Conservation (phyloP, 1,140 invertebrate genomes). For the Bombus sylvicola region DNA sequence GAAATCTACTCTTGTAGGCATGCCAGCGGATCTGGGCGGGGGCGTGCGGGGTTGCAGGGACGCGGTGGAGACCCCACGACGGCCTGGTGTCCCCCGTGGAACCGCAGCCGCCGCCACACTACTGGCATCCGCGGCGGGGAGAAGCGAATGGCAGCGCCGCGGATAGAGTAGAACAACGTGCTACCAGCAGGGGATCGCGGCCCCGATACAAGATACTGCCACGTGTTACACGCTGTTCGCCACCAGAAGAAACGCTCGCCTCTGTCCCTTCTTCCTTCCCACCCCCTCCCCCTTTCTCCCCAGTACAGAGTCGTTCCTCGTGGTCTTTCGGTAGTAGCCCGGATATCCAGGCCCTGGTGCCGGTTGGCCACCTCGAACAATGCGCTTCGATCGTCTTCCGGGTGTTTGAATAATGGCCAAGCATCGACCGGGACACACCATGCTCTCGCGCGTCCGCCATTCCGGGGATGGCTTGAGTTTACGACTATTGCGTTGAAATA, state of each 20-base stretch:
- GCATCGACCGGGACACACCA: background rate
- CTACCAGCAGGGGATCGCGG: constrained; percentile 79
- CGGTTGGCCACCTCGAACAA: constrained; percentile 41
- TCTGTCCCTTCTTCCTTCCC: background rate
- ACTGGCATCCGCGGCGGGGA: constrained; percentile 56
- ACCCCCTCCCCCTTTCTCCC: background rate
- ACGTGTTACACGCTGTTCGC: constrained; percentile 83
- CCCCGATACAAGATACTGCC: constrained; percentile 82
- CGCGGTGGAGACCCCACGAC: constrained; percentile 24
- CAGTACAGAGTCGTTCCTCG: background rate
- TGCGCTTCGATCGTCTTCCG: constrained; percentile 32
- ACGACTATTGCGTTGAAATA: no score
- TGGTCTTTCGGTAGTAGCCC: constrained; percentile 49
- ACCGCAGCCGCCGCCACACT: constrained; percentile 27
- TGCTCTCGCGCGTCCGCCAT: background rate
- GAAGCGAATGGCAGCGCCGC: constrained; percentile 63
- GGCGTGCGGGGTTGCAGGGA: constrained; percentile 13
- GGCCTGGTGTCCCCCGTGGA: constrained; percentile 52
- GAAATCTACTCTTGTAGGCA: constrained; percentile 81
- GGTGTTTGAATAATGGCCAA: constrained; percentile 45
- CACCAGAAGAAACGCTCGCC: constrained; percentile 79
- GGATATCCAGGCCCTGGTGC: constrained; percentile 33
- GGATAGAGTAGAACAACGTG: constrained; percentile 75
- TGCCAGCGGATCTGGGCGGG: constrained; percentile 62
- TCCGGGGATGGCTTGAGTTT: background rate